Percentiles rank a stretch among this genome's conserved stretches.
Conservation (phyloP, 2,113 vertebrate species). For the Pelvicachromis taeniatus region DNA sequence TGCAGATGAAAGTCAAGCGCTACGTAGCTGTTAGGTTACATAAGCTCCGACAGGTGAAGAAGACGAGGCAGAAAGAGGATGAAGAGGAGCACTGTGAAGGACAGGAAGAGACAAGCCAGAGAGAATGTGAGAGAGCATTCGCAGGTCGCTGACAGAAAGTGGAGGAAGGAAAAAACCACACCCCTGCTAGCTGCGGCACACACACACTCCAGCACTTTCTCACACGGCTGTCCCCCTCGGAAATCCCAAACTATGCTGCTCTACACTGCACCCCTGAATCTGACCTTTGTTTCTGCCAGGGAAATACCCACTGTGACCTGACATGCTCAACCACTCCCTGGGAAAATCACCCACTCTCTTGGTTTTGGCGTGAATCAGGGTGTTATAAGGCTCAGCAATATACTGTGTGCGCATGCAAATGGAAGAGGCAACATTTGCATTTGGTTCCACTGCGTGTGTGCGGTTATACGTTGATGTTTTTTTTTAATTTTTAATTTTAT, state of each 20-base stretch:
- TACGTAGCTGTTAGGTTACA: constrained; percentile 20
- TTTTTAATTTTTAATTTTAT: background rate
- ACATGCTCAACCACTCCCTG: background rate
- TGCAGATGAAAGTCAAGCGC: constrained; percentile 23
- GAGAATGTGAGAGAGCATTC: background rate
- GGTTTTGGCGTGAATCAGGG: background rate
- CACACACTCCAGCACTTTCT: background rate
- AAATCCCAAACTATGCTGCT: background rate
- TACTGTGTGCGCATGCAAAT: constrained; percentile 32
- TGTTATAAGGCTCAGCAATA: constrained; percentile 1
- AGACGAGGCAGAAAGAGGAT: background rate
- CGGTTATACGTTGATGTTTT: background rate
- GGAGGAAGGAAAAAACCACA: background rate
- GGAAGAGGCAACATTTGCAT: constrained; percentile 22
- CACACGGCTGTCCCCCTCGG: background rate
- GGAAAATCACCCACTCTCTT: constrained; percentile 12
- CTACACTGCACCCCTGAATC: background rate
- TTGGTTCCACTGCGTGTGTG: constrained; percentile 10
- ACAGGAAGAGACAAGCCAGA: background rate
- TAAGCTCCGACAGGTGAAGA: constrained; percentile 37
- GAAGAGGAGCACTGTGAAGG: constrained; percentile 9
- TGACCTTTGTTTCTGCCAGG: constrained; percentile 44
- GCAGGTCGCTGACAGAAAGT: background rate
- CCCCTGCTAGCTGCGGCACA: background rate
- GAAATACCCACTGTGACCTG: constrained; percentile 35